Percentiles rank a stretch among this genome's conserved stretches.
Evolutionary conservation across 2,113 vertebrate species (phyloP).

Genomic region (Tychaedon coryphoeus): DNA sequence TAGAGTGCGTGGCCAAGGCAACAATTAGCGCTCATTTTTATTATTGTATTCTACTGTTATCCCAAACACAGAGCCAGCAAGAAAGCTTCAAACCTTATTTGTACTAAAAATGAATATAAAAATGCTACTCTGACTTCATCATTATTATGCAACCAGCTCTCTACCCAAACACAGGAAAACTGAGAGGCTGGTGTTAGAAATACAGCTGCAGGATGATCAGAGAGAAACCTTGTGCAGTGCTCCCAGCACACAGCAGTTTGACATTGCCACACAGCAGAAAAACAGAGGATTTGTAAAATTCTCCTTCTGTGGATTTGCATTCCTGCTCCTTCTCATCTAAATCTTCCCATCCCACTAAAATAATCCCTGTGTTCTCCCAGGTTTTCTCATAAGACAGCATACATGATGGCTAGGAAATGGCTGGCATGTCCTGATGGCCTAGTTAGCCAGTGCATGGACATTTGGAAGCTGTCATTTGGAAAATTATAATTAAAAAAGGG

Average conservation of each 20-base stretch:
- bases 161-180: not conserved
- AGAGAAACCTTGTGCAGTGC: not conserved
- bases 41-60: not conserved
- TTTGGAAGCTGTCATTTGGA: not conserved
- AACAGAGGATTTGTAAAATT: not conserved
- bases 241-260: accelerated
- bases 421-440: not conserved
- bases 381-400: not conserved
- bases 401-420: not conserved
- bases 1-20: not conserved
- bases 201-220: not conserved
- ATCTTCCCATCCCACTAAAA: not conserved
- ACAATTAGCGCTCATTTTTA: not conserved
- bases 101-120: not conserved
- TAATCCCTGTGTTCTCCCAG: not conserved
- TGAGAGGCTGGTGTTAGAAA: not conserved
- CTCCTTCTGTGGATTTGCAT: not conserved
- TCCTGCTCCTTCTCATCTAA: not conserved
- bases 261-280: not conserved
- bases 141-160: not conserved
- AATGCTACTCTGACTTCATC: not conserved
- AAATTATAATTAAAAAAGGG: not conserved
- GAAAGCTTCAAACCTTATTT: not conserved
- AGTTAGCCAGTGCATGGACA: not conserved
- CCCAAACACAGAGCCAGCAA: not conserved